Percentiles rank a stretch among this genome's conserved stretches.
Evolutionary conservation across 1,140 invertebrate species (phyloP).

Genomic region (Drosophila triauraria): DNA sequence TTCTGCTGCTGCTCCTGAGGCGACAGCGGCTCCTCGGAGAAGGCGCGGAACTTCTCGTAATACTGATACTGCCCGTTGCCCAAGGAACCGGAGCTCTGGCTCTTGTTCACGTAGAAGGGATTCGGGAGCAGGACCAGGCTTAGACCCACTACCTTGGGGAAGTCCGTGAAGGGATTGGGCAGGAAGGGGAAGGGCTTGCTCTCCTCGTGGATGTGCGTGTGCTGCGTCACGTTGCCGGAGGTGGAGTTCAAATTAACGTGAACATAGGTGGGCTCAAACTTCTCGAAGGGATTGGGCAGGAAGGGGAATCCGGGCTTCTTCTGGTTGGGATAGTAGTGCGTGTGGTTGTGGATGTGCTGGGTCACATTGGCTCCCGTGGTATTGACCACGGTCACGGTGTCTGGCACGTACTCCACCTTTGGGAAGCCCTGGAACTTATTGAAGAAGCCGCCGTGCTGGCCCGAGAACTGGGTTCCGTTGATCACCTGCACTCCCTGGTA

Average conservation of each 20-base stretch:
- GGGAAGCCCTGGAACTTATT: conserved; percentile 18
- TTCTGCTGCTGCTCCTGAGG: conserved; percentile 19
- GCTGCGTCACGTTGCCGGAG: conserved; percentile 23
- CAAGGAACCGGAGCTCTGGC: background rate
- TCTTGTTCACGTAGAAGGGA: conserved; percentile 41
- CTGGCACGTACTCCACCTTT: conserved; percentile 4
- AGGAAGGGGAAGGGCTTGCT: conserved; percentile 48
- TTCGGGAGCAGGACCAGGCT: conserved; percentile 43
- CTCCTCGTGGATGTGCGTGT: conserved; percentile 22
- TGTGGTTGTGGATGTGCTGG: conserved; percentile 15
- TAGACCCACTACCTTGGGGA: conserved; percentile 49
- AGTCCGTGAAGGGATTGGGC: conserved; percentile 58
- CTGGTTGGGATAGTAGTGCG: conserved; percentile 20
- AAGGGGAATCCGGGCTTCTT: conserved; percentile 46
- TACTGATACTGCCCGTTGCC: background rate
- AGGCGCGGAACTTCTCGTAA: conserved; percentile 25
- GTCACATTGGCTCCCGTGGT: conserved; percentile 29
- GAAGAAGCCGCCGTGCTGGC: conserved; percentile 2
- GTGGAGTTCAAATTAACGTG: background rate
- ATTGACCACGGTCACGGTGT: conserved; percentile 8
- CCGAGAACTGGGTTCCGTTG: conserved; percentile 1
- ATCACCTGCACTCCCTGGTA: conserved; percentile 27
- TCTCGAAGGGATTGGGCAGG: conserved; percentile 65
- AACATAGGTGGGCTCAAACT: conserved; percentile 25
- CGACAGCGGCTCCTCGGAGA: conserved; percentile 16